phyloP scores from a whole-genome alignment of 1,140 invertebrate genomes.

The Hycleus cichorii region DNA sequence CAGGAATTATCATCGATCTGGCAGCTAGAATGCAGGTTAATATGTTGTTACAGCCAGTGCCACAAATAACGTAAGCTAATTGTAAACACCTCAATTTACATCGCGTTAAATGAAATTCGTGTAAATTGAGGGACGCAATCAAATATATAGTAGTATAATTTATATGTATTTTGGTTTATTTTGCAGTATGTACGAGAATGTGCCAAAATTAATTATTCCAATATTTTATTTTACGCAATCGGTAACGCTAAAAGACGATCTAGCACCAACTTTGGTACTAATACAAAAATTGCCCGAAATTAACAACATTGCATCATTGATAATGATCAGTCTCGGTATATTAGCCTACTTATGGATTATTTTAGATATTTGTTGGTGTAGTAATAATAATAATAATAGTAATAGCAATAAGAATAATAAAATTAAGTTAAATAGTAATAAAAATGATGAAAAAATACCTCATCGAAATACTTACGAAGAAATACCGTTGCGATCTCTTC shows the following conservation, averaged over 20 bases:
- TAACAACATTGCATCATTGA: conserved; percentile 13
- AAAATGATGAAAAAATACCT: not conserved
- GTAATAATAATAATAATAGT: not conserved
- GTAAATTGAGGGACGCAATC: too few relatives aligned
- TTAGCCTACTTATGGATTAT: conserved; percentile 13
- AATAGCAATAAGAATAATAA: not conserved
- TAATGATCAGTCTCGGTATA: conserved; percentile 14
- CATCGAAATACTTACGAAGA: not conserved
- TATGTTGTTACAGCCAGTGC: conserved; percentile 58
- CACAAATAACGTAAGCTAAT: conserved; percentile 53
- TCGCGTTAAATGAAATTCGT: too few relatives aligned
- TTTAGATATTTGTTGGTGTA: conserved; percentile 12
- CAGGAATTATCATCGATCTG: conserved; percentile 34
- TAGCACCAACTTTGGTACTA: conserved; percentile 23
- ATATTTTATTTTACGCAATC: conserved; percentile 36
- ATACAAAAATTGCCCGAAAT: conserved; percentile 33
- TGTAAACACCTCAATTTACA: too few relatives aligned
- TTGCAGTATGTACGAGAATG: conserved; percentile 31
- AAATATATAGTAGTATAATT: too few relatives aligned
- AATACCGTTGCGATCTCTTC: not conserved
- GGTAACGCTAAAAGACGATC: conserved; percentile 26
- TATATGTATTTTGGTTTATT: conserved; percentile 5
- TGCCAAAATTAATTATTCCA: conserved; percentile 32
- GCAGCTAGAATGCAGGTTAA: conserved; percentile 68
- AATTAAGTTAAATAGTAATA: too few relatives aligned